Conservation (phyloP, 2,113 vertebrate genomes). For the Turdus rufiventris region DNA sequence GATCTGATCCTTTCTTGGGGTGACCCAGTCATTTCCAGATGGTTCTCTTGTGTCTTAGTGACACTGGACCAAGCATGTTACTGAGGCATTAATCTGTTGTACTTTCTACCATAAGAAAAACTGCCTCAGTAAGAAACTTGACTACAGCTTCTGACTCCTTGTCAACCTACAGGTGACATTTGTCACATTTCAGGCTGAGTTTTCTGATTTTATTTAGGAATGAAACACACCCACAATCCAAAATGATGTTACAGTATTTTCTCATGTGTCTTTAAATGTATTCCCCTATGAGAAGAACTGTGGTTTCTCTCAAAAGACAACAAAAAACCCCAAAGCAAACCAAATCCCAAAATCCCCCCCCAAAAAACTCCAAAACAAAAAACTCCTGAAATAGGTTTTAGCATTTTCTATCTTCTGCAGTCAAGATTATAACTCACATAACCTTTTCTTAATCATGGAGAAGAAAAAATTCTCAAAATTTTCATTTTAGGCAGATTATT, state of each 20-base stretch:
- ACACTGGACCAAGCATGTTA: not conserved
- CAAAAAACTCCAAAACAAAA: not conserved
- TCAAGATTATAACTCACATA: not conserved
- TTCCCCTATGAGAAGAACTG: not conserved
- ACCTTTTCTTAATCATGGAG: not conserved
- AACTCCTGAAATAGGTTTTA: not conserved
- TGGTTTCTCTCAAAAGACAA: not conserved
- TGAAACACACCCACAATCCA: not conserved
- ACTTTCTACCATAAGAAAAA: not conserved
- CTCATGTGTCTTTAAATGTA: not conserved
- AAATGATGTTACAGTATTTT: not conserved
- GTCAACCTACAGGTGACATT: not conserved
- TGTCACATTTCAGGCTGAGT: not conserved
- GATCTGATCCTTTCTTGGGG: not conserved
- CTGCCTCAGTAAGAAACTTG: not conserved
- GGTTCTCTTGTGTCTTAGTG: not conserved
- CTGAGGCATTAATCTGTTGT: not conserved
- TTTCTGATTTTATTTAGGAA: not conserved
- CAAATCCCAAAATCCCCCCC: fast-evolving
- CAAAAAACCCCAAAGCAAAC: not conserved
- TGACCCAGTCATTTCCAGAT: not conserved
- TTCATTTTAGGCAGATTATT: not conserved
- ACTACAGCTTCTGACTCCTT: not conserved
- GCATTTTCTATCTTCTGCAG: not conserved
- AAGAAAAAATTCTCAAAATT: not conserved